phyloP scores from a whole-genome alignment of 2,113 vertebrate genomes.

The Coregonus clupeaformis region DNA sequence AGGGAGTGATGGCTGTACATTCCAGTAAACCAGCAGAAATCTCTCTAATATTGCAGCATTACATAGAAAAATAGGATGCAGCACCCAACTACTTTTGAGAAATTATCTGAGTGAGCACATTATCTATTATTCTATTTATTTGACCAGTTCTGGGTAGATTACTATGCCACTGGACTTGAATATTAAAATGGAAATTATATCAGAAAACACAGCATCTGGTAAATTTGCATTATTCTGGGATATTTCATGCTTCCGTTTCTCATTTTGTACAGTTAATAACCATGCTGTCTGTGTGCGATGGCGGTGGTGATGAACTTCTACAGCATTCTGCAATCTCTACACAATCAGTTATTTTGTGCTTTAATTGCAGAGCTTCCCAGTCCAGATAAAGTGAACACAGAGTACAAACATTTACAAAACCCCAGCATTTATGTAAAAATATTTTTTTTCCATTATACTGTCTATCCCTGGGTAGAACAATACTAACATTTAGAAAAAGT shows the following conservation, averaged over 20 bases:
- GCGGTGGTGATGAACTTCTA: constrained; percentile 9
- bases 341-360: constrained; percentile 19
- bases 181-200: neutral
- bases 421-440: neutral
- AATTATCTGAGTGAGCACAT: too few relatives aligned
- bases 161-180: neutral
- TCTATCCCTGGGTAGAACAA: constrained; percentile 1
- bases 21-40: neutral
- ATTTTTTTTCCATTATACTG: neutral
- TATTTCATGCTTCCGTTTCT: constrained; percentile 10
- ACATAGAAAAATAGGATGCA: neutral
- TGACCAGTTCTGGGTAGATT: neutral
- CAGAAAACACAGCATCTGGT: neutral
- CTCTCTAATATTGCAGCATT: neutral
- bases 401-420: constrained; percentile 40
- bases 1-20: too few relatives aligned
- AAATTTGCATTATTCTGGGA: too few relatives aligned
- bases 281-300: constrained; percentile 15
- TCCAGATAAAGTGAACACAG: constrained; percentile 24
- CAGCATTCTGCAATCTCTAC: constrained; percentile 2
- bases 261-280: constrained; percentile 14
- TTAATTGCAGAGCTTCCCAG: constrained; percentile 14
- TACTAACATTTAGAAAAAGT: constrained; percentile 32
- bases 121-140: neutral
- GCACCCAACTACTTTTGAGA: too few relatives aligned